Conservation (phyloP, 2,113 vertebrate species). For the Megalops atlanticus region DNA sequence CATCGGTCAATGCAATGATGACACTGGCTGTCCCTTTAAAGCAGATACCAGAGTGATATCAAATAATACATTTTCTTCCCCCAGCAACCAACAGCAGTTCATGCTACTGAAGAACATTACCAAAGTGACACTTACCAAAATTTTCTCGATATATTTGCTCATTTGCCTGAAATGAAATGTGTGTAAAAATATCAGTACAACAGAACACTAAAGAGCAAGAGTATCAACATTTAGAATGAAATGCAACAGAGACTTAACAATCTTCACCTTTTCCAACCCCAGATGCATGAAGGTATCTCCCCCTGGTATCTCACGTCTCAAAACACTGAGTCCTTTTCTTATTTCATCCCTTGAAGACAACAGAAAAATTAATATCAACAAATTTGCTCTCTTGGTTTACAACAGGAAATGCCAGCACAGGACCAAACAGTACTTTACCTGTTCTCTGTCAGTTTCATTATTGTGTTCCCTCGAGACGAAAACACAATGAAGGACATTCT, state of each 20-base stretch:
- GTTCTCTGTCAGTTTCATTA: constrained; percentile 86
- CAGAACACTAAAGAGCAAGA: neutral
- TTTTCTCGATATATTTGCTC: constrained; percentile 80
- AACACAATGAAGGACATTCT: constrained; percentile 90
- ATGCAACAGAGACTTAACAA: neutral
- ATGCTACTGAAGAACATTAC: neutral
- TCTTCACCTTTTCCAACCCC: constrained; percentile 76
- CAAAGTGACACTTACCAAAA: constrained; percentile 64
- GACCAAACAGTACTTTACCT: constrained; percentile 64
- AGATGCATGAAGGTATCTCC: constrained; percentile 86
- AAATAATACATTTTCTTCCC: neutral
- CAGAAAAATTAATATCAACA: neutral
- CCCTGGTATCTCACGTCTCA: constrained; percentile 75
- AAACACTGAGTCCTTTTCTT: constrained; percentile 70
- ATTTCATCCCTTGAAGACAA: constrained; percentile 74
- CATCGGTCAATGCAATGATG: constrained; percentile 83
- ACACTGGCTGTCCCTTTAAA: constrained; percentile 76
- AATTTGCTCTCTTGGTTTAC: no score
- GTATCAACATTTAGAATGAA: neutral
- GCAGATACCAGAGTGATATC: neutral
- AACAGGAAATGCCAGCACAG: no score
- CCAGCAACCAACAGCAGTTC: neutral
- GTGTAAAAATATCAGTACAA: constrained; percentile 21
- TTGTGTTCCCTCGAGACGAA: constrained; percentile 72
- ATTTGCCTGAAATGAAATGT: constrained; percentile 75